Evolutionary conservation across 2,888 invertebrate species (phyloP).

Genomic region (Tetheella fluctuosa): DNA sequence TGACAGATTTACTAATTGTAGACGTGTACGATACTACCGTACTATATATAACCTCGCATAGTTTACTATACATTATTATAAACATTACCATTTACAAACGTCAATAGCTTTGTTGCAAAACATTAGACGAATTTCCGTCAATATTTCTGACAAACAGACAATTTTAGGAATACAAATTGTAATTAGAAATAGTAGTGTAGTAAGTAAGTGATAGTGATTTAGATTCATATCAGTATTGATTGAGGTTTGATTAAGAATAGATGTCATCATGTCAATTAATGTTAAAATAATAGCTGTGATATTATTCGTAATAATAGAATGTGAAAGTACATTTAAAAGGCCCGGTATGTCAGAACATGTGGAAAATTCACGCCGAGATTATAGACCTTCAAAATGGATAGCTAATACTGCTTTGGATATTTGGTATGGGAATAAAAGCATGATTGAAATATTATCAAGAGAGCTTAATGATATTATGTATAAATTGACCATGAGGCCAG

Average conservation of each 20-base stretch:
- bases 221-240: not conserved
- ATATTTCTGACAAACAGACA: not conserved
- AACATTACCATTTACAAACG: not conserved
- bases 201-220: not conserved
- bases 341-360: constrained; percentile 28
- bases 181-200: too few species aligned
- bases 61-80: not conserved
- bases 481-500: constrained; percentile 41
- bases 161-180: not conserved
- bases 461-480: constrained; percentile 57
- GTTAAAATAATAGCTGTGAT: constrained; percentile 18
- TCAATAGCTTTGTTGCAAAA: not conserved
- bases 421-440: constrained; percentile 66
- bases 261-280: not conserved
- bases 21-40: too few species aligned
- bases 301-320: constrained; percentile 33
- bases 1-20: too few species aligned
- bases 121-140: not conserved
- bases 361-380: constrained; percentile 39
- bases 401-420: constrained; percentile 65
- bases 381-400: constrained; percentile 62
- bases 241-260: not conserved
- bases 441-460: constrained; percentile 58
- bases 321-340: constrained; percentile 33
- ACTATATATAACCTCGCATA: not conserved